These are phyloP conservation scores for Fissipunctia ypsillon DNA, from an alignment of 2,888 invertebrate genomes.

Conservation along the genomic window DNA sequence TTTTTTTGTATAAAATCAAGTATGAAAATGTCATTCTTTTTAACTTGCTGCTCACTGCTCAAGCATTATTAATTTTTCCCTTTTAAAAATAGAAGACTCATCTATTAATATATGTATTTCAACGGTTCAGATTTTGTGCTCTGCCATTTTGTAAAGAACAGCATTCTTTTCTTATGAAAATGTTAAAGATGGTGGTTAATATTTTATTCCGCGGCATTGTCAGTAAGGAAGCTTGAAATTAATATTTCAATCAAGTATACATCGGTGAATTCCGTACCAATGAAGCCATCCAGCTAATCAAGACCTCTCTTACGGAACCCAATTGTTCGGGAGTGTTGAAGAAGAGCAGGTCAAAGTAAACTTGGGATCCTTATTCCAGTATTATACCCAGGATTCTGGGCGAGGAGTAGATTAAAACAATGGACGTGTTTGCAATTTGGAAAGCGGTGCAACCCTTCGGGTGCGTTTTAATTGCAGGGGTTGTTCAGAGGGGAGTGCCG, in stretches of 20 bases:
- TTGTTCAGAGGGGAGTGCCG: conserved; percentile 72
- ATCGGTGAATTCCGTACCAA: conserved; percentile 74
- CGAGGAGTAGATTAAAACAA: conserved; percentile 88
- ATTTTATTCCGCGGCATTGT: conserved; percentile 58
- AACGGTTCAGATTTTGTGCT: not conserved
- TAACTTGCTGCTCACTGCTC: too few relatives aligned
- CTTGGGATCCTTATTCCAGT: conserved; percentile 77
- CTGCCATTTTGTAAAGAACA: not conserved
- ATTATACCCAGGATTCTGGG: conserved; percentile 82
- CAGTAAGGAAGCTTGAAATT: conserved; percentile 76
- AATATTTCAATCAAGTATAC: conserved; percentile 84
- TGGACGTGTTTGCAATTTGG: conserved; percentile 89
- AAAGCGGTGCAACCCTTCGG: conserved; percentile 88
- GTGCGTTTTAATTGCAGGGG: conserved; percentile 89
- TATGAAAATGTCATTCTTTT: not conserved
- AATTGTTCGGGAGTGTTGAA: conserved; percentile 48
- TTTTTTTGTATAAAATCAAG: not conserved
- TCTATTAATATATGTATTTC: not conserved
- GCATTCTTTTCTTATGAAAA: not conserved
- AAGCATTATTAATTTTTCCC: not conserved
- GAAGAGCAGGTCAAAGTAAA: conserved; percentile 71
- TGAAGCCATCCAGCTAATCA: conserved; percentile 69
- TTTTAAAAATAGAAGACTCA: not conserved
- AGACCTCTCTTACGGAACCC: conserved; percentile 66
- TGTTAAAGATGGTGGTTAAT: conserved; percentile 13